A percentile compares a stretch with the other conserved stretches of the same genome.
Conservation (phyloP, 2,113 vertebrate species). For the Leiothrix lutea region DNA sequence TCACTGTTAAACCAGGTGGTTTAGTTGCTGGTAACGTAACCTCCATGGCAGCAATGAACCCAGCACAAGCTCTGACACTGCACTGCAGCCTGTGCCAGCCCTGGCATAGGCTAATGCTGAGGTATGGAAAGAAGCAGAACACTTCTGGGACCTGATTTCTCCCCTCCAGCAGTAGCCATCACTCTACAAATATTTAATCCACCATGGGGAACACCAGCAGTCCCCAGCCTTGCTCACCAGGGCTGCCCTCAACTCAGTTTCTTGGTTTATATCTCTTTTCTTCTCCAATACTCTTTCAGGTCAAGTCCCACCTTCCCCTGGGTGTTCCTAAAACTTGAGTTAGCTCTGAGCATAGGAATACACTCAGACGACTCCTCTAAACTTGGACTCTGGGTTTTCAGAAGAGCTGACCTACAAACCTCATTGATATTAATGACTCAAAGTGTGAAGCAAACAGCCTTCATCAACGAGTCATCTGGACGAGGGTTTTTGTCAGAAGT, state of each 20-base stretch:
- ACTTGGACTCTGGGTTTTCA: background rate
- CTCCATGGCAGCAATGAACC: background rate
- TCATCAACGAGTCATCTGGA: background rate
- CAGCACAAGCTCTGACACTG: background rate
- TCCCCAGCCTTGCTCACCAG: background rate
- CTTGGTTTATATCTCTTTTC: background rate
- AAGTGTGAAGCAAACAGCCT: background rate
- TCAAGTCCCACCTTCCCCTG: background rate
- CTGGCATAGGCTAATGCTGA: background rate
- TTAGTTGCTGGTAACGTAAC: background rate
- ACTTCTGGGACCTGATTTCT: background rate
- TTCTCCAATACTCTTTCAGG: background rate
- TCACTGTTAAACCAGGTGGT: background rate
- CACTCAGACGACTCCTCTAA: background rate
- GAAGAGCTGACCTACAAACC: slow-evolving; percentile 27
- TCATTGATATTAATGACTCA: background rate
- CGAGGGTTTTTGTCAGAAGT: background rate
- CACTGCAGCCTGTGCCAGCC: background rate
- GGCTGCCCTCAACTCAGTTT: background rate
- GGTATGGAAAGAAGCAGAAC: background rate
- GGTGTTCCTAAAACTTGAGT: background rate
- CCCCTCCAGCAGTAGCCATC: background rate
- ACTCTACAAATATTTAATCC: rapidly evolving
- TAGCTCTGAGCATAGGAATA: background rate
- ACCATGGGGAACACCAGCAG: background rate